A percentile compares a stretch with the other conserved stretches of the same genome.
Conservation (phyloP, 2,113 vertebrate genomes). For the Sphyrna mokarran region DNA sequence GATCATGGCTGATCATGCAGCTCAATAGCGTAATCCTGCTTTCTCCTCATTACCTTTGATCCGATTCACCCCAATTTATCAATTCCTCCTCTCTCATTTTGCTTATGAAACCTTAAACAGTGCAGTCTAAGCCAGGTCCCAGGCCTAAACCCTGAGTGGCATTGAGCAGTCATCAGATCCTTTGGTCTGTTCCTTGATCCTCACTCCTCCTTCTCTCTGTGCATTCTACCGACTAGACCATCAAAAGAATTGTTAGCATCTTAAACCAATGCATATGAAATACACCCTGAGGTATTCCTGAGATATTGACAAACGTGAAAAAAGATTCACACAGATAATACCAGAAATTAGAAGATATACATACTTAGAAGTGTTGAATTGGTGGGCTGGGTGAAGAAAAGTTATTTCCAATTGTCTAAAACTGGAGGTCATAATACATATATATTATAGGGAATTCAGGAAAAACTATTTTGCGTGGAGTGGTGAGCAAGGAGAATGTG, state of each 20-base stretch:
- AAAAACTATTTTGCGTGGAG: no score
- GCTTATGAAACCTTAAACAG: background rate
- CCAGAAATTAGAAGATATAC: background rate
- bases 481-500: no score
- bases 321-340: background rate
- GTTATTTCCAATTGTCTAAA: background rate
- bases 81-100: background rate
- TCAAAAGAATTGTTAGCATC: background rate
- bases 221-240: background rate
- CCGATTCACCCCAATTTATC: background rate
- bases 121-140: background rate
- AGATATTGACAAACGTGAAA: background rate
- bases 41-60: no score
- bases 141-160: background rate
- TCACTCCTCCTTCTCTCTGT: background rate
- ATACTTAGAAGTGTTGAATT: background rate
- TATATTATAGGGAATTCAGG: no score
- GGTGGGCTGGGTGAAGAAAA: background rate
- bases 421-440: background rate
- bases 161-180: background rate
- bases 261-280: background rate
- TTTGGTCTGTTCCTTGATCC: background rate
- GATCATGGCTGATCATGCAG: no score
- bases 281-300: background rate
- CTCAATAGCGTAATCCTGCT: no score